Percentiles rank a stretch among this genome's conserved stretches.
phyloP scores from a whole-genome alignment of 2,797 vertebrate genomes.

The Oreonectes daqikongensis region DNA sequence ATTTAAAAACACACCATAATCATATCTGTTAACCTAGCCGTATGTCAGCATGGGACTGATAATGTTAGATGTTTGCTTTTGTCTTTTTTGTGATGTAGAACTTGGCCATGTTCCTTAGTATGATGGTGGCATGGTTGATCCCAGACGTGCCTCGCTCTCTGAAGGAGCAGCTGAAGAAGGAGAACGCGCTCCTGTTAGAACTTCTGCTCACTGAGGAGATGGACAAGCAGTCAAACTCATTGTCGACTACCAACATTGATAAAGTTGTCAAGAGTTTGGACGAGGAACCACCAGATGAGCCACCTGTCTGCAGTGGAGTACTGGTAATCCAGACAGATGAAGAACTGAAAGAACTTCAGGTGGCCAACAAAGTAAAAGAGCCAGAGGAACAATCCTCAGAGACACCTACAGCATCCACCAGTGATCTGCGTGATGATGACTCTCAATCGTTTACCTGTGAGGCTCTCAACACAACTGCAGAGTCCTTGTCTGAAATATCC shows the following conservation, averaged over 20 bases:
- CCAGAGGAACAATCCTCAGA: constrained; percentile 50
- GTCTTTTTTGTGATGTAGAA: constrained; percentile 77
- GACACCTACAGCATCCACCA: constrained; percentile 19
- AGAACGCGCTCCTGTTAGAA: constrained; percentile 88
- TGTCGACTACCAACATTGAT: constrained; percentile 18
- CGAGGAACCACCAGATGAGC: constrained; percentile 40
- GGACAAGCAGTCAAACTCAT: constrained; percentile 31
- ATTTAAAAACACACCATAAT: not conserved
- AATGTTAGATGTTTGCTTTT: not conserved
- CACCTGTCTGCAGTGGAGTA: constrained; percentile 32
- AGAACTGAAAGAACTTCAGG: constrained; percentile 47
- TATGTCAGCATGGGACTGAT: not conserved
- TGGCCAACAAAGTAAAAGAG: constrained; percentile 54
- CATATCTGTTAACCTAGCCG: not conserved
- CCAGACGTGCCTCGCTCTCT: constrained; percentile 93
- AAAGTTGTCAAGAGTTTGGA: constrained; percentile 38
- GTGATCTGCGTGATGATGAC: constrained; percentile 36
- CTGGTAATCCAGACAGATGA: constrained; percentile 53
- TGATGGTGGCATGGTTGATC: constrained; percentile 96
- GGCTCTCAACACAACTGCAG: constrained; percentile 48
- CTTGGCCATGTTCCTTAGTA: constrained; percentile 95
- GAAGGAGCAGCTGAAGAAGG: constrained; percentile 92
- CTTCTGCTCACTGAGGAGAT: constrained; percentile 78
- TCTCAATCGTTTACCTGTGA: constrained; percentile 30
- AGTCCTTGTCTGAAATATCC: constrained; percentile 14